Conservation (phyloP, 2,888 invertebrate genomes). For the Melanchra persicariae region DNA sequence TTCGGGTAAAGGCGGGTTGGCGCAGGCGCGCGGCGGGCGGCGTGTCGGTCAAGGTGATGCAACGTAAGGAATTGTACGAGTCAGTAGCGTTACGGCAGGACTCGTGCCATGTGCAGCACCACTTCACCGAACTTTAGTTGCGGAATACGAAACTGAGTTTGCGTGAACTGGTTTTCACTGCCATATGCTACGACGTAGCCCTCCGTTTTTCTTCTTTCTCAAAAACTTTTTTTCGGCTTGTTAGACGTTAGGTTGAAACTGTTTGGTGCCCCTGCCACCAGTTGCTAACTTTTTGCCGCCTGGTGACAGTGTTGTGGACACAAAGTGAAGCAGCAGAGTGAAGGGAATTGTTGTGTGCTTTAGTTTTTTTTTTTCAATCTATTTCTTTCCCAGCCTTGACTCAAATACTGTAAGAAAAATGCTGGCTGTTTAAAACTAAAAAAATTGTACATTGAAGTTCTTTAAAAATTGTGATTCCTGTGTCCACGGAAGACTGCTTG, state of each 20-base stretch:
- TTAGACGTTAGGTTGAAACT: neutral
- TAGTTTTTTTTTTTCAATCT: neutral
- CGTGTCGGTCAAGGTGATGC: constrained; percentile 39
- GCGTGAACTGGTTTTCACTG: constrained; percentile 5
- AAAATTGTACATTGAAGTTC: neutral
- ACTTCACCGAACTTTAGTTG: constrained; percentile 28
- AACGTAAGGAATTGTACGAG: constrained; percentile 4
- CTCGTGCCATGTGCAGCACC: constrained; percentile 30
- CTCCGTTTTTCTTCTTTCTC: neutral
- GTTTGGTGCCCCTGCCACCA: constrained; percentile 23
- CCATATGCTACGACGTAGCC: neutral
- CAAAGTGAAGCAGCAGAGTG: constrained; percentile 3
- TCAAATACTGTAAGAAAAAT: constrained; percentile 7
- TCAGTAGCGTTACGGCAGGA: constrained; percentile 41
- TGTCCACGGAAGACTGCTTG: neutral
- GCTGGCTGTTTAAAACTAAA: neutral
- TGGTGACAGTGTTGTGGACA: neutral
- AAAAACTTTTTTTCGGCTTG: constrained; percentile 9
- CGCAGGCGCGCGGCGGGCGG: constrained; percentile 38
- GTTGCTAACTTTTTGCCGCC: constrained; percentile 32
- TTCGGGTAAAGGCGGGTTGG: neutral
- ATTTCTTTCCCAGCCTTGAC: neutral
- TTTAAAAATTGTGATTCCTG: neutral
- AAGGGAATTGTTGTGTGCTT: neutral
- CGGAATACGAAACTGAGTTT: constrained; percentile 23